Evolutionary conservation across 2,888 invertebrate species (phyloP).

Genomic region (Ochropacha duplaris): DNA sequence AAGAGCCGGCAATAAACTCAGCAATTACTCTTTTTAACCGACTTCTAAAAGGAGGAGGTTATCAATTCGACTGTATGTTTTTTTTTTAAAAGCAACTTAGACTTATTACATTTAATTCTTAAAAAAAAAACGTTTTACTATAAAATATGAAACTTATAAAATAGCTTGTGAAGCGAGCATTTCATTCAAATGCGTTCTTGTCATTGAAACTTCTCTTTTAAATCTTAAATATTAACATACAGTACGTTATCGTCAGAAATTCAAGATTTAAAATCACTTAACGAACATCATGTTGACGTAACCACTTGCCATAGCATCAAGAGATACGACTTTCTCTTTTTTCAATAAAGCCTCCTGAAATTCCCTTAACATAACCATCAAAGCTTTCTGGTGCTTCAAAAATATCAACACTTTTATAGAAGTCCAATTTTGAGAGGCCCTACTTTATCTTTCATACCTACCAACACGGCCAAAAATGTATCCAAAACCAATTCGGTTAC

Average conservation of each 20-base stretch:
- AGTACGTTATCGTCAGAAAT: neutral
- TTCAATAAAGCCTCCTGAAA: neutral
- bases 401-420: constrained; percentile 13
- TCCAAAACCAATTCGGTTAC: neutral
- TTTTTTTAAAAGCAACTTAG: no score
- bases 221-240: neutral
- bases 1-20: no score
- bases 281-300: neutral
- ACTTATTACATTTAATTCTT: no score
- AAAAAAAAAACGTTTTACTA: no score
- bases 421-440: constrained; percentile 15
- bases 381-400: constrained; percentile 7
- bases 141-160: no score
- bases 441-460: constrained; percentile 14
- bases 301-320: neutral
- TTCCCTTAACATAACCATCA: constrained; percentile 5
- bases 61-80: no score
- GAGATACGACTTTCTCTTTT: neutral
- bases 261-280: neutral
- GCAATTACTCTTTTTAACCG: no score
- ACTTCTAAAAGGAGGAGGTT: no score
- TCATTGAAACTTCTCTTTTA: neutral
- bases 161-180: no score
- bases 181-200: no score
- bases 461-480: neutral